These are phyloP conservation scores for Venturia canescens DNA, from an alignment of 1,140 invertebrate genomes.

Conservation along the genomic window DNA sequence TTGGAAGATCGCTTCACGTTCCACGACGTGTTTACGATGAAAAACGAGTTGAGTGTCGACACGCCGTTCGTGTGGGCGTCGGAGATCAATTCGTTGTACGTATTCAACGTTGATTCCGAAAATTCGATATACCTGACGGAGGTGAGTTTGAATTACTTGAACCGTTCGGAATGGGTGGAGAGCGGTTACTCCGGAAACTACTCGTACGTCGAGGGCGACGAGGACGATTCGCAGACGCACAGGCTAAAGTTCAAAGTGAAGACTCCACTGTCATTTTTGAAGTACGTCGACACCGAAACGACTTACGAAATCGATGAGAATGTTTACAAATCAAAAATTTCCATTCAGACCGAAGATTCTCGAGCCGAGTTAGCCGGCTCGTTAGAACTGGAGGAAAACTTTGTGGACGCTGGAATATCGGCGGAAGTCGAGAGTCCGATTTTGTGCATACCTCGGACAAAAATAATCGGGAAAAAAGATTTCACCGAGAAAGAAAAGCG, in stretches of 20 bases:
- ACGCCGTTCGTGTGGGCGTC: constrained; percentile 80
- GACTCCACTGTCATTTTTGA: constrained; percentile 77
- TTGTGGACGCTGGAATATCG: constrained; percentile 78
- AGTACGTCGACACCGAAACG: constrained; percentile 73
- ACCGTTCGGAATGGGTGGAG: constrained; percentile 77
- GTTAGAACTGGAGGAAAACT: constrained; percentile 79
- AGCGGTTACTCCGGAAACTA: constrained; percentile 76
- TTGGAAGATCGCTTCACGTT: constrained; percentile 75
- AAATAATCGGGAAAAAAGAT: constrained; percentile 81
- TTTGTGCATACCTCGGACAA: constrained; percentile 81
- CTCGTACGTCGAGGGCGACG: constrained; percentile 70
- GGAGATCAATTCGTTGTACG: constrained; percentile 80
- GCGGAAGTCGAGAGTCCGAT: constrained; percentile 80
- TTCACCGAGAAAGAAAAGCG: constrained; percentile 80
- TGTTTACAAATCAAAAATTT: constrained; percentile 75
- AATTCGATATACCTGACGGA: constrained; percentile 78
- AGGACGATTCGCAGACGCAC: constrained; percentile 73
- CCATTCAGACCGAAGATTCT: constrained; percentile 72
- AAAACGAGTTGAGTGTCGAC: constrained; percentile 81
- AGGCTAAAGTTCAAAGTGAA: constrained; percentile 75
- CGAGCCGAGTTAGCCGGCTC: constrained; percentile 73
- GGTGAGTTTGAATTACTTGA: constrained; percentile 76
- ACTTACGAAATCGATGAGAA: constrained; percentile 77
- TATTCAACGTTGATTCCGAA: constrained; percentile 79
- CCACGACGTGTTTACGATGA: constrained; percentile 81